Evolutionary conservation across 2,888 invertebrate genomes (phyloP).

Genomic region (Hipparchia sbordonii): DNA sequence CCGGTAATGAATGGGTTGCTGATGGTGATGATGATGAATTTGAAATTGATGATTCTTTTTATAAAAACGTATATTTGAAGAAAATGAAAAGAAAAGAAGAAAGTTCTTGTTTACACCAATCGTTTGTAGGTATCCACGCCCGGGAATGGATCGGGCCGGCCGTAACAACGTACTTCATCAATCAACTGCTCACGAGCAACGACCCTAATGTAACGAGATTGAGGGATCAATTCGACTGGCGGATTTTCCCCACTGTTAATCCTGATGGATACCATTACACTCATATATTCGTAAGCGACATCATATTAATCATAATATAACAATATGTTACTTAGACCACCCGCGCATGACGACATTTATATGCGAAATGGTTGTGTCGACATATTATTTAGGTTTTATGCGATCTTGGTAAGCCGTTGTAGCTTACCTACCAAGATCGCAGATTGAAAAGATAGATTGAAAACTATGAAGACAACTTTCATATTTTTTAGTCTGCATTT

Average conservation of each 20-base stretch:
- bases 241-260: constrained; percentile 88
- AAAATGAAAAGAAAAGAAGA: not conserved
- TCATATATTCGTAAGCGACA: constrained; percentile 72
- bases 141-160: constrained; percentile 90
- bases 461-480: no score
- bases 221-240: constrained; percentile 86
- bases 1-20: no score
- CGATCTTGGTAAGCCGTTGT: no score
- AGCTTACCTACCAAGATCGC: no score
- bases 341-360: no score
- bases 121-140: constrained; percentile 84
- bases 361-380: no score
- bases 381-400: no score
- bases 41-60: no score
- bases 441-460: no score
- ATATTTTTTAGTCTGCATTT: no score
- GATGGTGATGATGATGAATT: no score
- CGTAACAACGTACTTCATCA: constrained; percentile 84
- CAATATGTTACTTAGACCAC: no score
- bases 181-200: constrained; percentile 83
- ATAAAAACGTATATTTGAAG: not conserved
- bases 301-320: constrained; percentile 11
- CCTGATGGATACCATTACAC: constrained; percentile 91
- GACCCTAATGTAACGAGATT: constrained; percentile 70
- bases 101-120: not conserved